Percentiles rank a stretch among this genome's conserved stretches.
Conservation (phyloP, 30 jellyfish, hydroid and myxozoan species). For the Calvadosia cruxmelitensis region DNA sequence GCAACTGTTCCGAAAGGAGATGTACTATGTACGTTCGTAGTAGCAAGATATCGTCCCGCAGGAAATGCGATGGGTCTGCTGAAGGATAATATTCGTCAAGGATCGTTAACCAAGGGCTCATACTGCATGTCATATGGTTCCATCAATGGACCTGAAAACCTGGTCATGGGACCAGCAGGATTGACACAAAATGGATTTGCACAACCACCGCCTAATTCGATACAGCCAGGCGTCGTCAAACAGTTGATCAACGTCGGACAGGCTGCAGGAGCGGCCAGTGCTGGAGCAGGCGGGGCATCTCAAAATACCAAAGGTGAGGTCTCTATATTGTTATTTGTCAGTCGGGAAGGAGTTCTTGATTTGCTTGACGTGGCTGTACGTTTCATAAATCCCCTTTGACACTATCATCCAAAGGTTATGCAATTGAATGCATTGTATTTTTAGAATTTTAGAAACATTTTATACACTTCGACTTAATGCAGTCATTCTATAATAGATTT, state of each 20-base stretch:
- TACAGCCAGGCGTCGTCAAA: constrained; percentile 32
- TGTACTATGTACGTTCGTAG: constrained; percentile 47
- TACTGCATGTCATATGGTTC: constrained; percentile 47
- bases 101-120: constrained; percentile 17
- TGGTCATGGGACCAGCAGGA: constrained; percentile 17
- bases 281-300: constrained; percentile 60
- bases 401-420: background rate
- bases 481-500: background rate
- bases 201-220: constrained; percentile 18
- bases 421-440: background rate
- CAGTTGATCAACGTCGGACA: constrained; percentile 31
- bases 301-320: constrained; percentile 39
- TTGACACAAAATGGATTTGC: constrained; percentile 19
- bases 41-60: constrained; percentile 46
- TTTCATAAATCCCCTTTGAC: background rate
- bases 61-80: constrained; percentile 57
- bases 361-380: background rate
- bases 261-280: constrained; percentile 21
- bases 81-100: constrained; percentile 31
- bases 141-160: constrained; percentile 6
- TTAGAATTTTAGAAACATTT: background rate
- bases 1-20: constrained; percentile 39
- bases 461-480: background rate
- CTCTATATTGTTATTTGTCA: background rate
- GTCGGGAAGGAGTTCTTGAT: background rate